Evolutionary conservation across 2,113 vertebrate species (phyloP).

Genomic region (Saccopteryx bilineata): DNA sequence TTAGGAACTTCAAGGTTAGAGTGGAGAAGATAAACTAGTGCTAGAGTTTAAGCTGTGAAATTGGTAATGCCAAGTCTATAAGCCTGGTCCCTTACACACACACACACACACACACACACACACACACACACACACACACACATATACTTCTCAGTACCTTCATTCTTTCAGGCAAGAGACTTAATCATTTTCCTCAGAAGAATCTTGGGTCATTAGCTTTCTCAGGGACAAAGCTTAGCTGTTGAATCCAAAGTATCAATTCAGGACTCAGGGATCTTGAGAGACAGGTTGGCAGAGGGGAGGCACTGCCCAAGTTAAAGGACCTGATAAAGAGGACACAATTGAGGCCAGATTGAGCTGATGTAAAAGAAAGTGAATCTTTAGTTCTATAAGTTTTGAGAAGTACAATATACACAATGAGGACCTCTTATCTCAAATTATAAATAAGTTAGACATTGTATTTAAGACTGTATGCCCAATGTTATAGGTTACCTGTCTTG

Average conservation of each 20-base stretch:
- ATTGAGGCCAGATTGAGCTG: not conserved
- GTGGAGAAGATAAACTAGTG: conserved; percentile 5
- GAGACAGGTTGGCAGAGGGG: not conserved
- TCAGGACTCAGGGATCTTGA: not conserved
- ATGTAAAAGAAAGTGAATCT: conserved; percentile 37
- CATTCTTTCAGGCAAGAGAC: not conserved
- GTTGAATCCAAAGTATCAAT: not conserved
- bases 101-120: too few relatives aligned
- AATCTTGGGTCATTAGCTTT: not conserved
- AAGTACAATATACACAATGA: not conserved
- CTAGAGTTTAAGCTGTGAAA: conserved; percentile 1
- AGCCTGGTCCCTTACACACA: too few relatives aligned
- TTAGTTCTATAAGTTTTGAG: conserved; percentile 33
- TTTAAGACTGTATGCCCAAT: not conserved
- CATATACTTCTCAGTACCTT: not conserved
- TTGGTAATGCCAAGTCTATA: not conserved
- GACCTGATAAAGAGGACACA: not conserved
- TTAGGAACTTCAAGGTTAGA: conserved; percentile 10
- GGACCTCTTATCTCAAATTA: conserved; percentile 21
- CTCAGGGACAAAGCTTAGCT: not conserved
- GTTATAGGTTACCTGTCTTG: not conserved
- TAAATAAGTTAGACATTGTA: not conserved
- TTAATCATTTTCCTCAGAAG: conserved; percentile 54
- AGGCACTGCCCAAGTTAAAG: not conserved
- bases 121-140: not conserved